Evolutionary conservation across 2,113 vertebrate species (phyloP), one percentile per base, ranked within the genome.

Genomic region (Sprattus sprattus): DNA sequence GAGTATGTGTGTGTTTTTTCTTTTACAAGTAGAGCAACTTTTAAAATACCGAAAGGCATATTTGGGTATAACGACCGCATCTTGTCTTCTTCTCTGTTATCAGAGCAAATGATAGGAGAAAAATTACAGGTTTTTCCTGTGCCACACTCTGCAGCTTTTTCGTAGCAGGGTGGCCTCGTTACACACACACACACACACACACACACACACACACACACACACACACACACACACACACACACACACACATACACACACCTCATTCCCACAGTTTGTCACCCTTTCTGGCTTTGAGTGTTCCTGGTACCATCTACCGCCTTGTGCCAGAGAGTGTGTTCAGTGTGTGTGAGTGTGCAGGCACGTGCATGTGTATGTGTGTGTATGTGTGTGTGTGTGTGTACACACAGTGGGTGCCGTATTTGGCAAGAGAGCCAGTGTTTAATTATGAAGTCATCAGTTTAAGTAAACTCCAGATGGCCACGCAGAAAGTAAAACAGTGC

Each of bases 371-470:
- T 16, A 16, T 52, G 28, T 47, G 84, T 50, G 16, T 28, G 16
- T 47, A 71, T 85, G 82, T 64, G 81, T 75, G 75, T 85, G 71
- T 82, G 85, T 64, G 83, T 83, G 78, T 87, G 84, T 85, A 81
- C 83, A 82, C 47, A 82, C 92, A 82, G 60, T 20, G 92, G 91
- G 91, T 94, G 91, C 92, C 91, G 92, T 91, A 92, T 93, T 92
- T 93, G 93, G 92, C 91, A 91, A 84, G 86, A 93, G 91, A 89
- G 89, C 89, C 89, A 80, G 91, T 92, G 94, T 93, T 94, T 94
- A 92, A 94, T 95, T 93, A 94, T 95, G 94, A 95, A 94, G 94
- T 94, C 95, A 95, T 94, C 92, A 92, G 94, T 95, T 95, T 94
- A 94, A 93, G 94, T 93, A 93, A 94, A 93, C 91, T 95, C 93